Evolutionary conservation across 2,888 invertebrate genomes (phyloP).

Genomic region (Isoperla grammatica): DNA sequence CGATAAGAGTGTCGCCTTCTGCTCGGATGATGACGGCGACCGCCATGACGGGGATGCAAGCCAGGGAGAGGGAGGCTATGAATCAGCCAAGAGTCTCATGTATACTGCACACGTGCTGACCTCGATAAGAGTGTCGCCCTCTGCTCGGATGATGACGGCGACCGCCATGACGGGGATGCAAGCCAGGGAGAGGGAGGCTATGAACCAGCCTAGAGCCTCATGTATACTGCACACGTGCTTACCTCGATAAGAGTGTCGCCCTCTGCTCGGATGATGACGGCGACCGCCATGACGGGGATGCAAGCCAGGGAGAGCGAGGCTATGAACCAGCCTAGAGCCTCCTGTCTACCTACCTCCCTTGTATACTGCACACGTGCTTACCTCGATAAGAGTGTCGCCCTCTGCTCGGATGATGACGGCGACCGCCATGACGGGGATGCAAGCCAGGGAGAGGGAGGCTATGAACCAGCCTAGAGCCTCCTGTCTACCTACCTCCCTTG

Average conservation of each 20-base stretch:
- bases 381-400: constrained; percentile 67
- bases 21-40: constrained; percentile 63
- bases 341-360: too few relatives aligned
- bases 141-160: constrained; percentile 61
- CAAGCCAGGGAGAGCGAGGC: constrained; percentile 76
- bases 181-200: constrained; percentile 73
- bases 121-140: constrained; percentile 65
- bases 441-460: constrained; percentile 72
- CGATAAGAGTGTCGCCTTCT: constrained; percentile 62
- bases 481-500: not conserved
- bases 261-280: constrained; percentile 62
- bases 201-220: constrained; percentile 80
- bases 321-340: constrained; percentile 80
- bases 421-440: constrained; percentile 78
- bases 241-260: constrained; percentile 71
- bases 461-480: constrained; percentile 82
- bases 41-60: constrained; percentile 81
- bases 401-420: constrained; percentile 63
- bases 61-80: constrained; percentile 72
- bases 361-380: constrained; percentile 43
- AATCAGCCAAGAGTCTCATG: constrained; percentile 82
- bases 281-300: constrained; percentile 76
- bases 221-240: too few relatives aligned
- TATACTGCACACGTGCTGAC: too few relatives aligned
- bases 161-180: constrained; percentile 82